Evolutionary conservation across 2,888 invertebrate species (phyloP).

Genomic region (Anoplius nigerrimus): DNA sequence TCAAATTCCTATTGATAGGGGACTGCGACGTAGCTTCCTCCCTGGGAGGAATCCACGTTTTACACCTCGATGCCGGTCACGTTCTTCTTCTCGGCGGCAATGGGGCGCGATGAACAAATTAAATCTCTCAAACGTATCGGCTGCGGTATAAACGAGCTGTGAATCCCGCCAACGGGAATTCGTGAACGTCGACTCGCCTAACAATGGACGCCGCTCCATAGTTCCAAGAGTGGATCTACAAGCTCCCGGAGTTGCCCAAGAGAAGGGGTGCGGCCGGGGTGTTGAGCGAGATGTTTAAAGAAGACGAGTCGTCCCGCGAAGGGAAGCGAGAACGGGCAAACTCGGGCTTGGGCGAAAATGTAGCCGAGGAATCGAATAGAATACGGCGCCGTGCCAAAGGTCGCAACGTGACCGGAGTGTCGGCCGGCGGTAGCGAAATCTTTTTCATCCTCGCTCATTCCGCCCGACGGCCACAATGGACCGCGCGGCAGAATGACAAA

Average conservation of each 20-base stretch:
- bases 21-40: not conserved
- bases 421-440: too few relatives aligned
- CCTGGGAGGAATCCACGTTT: conserved; percentile 23
- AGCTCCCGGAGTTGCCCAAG: not conserved
- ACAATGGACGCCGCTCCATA: not conserved
- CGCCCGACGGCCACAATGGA: too few relatives aligned
- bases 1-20: too few relatives aligned
- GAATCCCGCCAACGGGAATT: conserved; percentile 18
- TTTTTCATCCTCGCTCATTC: too few relatives aligned
- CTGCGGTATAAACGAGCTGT: conserved; percentile 32
- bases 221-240: too few relatives aligned
- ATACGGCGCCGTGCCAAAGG: not conserved
- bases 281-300: not conserved
- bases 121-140: conserved; percentile 36
- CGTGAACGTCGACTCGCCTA: not conserved
- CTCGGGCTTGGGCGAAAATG: not conserved
- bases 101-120: conserved; percentile 28
- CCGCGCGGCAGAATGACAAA: too few relatives aligned
- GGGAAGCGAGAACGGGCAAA: not conserved
- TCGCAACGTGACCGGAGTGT: not conserved
- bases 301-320: not conserved
- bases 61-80: conserved; percentile 30
- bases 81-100: conserved; percentile 23
- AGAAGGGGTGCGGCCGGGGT: not conserved
- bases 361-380: too few relatives aligned